These are phyloP conservation scores for Penelope pileata DNA, from an alignment of 2,113 vertebrate genomes.

Conservation along the genomic window DNA sequence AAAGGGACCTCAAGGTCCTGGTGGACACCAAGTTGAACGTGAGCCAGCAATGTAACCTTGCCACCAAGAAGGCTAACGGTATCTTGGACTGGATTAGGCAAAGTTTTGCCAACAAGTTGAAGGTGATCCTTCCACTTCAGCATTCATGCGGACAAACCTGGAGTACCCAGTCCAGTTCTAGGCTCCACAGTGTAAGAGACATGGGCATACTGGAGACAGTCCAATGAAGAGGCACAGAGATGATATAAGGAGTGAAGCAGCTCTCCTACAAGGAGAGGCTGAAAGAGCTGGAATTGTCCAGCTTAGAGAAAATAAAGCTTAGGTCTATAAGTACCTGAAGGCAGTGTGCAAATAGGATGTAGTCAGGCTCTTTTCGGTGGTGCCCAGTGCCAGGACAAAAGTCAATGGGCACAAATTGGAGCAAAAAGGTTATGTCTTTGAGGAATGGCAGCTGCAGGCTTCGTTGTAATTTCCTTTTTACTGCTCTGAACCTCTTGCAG, in stretches of 20 bases:
- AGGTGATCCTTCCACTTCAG: neutral
- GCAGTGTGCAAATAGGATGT: too few relatives aligned
- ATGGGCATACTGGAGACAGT: neutral
- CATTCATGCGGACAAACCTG: neutral
- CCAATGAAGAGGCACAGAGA: neutral
- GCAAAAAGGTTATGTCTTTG: neutral
- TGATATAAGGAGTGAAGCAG: neutral
- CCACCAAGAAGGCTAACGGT: neutral
- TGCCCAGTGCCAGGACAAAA: neutral
- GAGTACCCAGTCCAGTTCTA: neutral
- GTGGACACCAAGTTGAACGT: neutral
- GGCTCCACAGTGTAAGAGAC: neutral
- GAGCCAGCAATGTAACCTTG: neutral
- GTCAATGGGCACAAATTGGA: neutral
- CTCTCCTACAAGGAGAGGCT: neutral
- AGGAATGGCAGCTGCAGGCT: neutral
- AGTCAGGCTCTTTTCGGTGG: neutral
- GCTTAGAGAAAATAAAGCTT: neutral
- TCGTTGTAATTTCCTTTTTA: neutral
- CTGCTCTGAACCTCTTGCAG: neutral
- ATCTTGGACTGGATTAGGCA: neutral
- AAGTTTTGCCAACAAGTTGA: neutral
- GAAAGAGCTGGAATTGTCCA: neutral
- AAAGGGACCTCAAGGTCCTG: neutral
- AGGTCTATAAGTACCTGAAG: neutral